Evolutionary conservation across 2,888 invertebrate species (phyloP).

Genomic region (Lasioglossum calceatum): DNA sequence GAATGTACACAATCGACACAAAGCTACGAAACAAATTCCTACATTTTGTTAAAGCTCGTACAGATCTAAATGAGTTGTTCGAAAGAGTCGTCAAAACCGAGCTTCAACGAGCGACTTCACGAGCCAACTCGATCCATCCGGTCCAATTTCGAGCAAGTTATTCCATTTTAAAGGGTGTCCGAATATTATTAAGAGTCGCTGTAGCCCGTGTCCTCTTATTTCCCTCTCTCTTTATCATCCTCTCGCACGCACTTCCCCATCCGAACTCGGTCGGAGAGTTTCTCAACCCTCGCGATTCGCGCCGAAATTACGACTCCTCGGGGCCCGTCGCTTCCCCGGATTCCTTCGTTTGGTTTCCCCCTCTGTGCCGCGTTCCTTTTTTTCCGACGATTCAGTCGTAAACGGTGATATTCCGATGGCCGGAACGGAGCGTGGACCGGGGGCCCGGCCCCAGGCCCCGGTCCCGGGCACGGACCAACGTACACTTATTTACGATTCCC

Average conservation of each 20-base stretch:
- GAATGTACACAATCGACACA: neutral
- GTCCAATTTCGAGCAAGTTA: neutral
- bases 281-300: conserved; percentile 61
- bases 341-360: conserved; percentile 39
- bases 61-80: neutral
- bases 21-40: neutral
- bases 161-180: neutral
- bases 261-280: neutral
- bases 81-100: neutral
- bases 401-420: conserved; percentile 56
- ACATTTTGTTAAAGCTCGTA: neutral
- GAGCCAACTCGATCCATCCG: neutral
- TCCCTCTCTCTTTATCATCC: conserved; percentile 4
- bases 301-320: conserved; percentile 64
- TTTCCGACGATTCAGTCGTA: conserved; percentile 51
- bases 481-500: conserved; percentile 58
- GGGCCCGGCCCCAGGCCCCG: neutral
- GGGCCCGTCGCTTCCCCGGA: conserved; percentile 50
- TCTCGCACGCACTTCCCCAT: conserved; percentile 16
- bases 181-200: neutral
- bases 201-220: neutral
- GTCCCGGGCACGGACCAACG: conserved; percentile 11
- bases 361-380: conserved; percentile 19
- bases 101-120: neutral
- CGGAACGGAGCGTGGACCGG: neutral